Percentiles rank a stretch among this genome's conserved stretches.
These are phyloP conservation scores for Mohoua ochrocephala DNA, from an alignment of 2,113 vertebrate species.

Conservation along the genomic window DNA sequence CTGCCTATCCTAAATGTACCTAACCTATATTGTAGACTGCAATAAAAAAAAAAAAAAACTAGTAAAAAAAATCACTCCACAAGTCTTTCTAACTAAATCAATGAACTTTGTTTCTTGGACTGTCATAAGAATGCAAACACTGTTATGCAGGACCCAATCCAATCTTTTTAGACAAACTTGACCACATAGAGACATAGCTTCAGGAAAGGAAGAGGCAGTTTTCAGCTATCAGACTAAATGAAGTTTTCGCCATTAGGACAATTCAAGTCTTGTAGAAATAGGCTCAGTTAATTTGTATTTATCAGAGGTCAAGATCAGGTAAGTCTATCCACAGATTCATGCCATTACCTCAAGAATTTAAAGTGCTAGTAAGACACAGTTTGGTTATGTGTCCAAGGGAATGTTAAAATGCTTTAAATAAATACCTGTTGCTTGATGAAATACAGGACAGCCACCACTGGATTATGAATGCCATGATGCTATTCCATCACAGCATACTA, in stretches of 20 bases:
- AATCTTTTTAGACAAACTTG: background rate
- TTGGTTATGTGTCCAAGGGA: background rate
- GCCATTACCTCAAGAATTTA: background rate
- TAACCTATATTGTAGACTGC: background rate
- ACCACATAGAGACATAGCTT: background rate
- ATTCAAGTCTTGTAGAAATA: background rate
- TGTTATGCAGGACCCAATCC: background rate
- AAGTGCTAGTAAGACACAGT: background rate
- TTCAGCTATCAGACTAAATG: background rate
- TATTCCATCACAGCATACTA: background rate
- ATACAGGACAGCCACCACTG: background rate
- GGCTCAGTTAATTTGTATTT: background rate
- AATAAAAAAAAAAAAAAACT: background rate
- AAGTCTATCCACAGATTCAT: background rate
- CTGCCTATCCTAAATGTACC: background rate
- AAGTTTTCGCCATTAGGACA: background rate
- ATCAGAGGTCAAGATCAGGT: constrained; percentile 16
- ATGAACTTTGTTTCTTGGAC: background rate
- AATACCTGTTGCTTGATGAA: background rate
- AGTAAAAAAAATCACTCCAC: background rate
- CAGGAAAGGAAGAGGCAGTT: background rate
- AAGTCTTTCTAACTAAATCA: background rate
- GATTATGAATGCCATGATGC: background rate
- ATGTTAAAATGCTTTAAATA: background rate
- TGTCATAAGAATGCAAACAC: background rate